A percentile compares a stretch with the other conserved stretches of the same genome.
Evolutionary conservation across 2,797 vertebrate species (phyloP).

Genomic region (Cuniculus paca): DNA sequence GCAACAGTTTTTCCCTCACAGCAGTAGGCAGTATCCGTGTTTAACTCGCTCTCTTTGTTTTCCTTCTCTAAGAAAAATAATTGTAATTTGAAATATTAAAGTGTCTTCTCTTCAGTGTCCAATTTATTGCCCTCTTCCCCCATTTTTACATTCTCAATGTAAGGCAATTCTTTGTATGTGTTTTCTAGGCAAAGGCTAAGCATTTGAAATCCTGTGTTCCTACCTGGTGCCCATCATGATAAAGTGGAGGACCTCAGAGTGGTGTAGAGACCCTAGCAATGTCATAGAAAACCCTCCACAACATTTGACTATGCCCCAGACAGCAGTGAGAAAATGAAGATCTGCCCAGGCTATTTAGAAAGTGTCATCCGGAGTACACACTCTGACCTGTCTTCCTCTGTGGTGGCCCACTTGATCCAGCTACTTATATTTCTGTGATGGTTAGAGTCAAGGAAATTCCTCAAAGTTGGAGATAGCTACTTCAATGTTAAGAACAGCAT

Average conservation of each 20-base stretch:
- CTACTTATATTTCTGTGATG: not conserved
- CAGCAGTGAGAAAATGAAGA: not conserved
- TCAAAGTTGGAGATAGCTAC: rapidly evolving
- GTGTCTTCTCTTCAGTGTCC: not conserved
- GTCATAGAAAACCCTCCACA: not conserved
- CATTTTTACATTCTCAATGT: not conserved
- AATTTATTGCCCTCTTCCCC: not conserved
- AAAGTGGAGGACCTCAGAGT: not conserved
- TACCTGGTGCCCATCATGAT: not conserved
- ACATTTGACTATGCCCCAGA: rapidly evolving
- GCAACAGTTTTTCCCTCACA: not conserved
- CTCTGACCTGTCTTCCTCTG: not conserved
- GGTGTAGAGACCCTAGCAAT: not conserved
- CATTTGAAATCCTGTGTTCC: slow-evolving; percentile 3
- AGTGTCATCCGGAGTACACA: not conserved
- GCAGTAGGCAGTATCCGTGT: not conserved
- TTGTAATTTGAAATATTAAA: not conserved
- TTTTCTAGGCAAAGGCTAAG: not conserved
- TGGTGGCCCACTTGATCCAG: not conserved
- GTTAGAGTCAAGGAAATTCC: not conserved
- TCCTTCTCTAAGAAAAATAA: not conserved
- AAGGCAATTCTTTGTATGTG: not conserved
- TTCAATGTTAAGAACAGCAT: not conserved
- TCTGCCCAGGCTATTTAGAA: not conserved
- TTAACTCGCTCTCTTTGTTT: slow-evolving; percentile 33